Evolutionary conservation across 2,797 vertebrate genomes (phyloP), one percentile per base, ranked within the genome.

Genomic region (Thamnophis elegans): DNA sequence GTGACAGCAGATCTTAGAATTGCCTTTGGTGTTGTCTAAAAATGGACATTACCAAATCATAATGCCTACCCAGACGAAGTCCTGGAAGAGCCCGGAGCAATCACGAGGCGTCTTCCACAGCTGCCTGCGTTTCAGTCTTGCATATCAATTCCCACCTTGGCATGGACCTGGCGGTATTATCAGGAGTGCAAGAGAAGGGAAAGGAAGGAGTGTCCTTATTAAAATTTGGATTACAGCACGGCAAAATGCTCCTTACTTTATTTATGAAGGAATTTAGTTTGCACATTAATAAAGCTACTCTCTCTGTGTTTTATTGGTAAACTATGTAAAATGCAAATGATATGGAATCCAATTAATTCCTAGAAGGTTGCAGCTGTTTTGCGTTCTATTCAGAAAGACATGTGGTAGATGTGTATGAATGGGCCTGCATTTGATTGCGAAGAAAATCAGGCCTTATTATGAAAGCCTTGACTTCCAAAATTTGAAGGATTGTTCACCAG

Each of bases 251-350:
- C 32, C 59, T 86, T 58, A 73, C 0, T 94, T 93, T 94, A 89
- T 85, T 93, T 94, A 92, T 91, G 11, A 90, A 92, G 95, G 95
- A 85, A 54, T 95, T 92, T 93, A 90, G 53, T 95, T 94, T 94
- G 56, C 94, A 96, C 95, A 62, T 95, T 97, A 96, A 95, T 97
- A 97, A 95, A 96, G 95, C 95, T 94, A 93, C 95, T 97, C 94
- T 96, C 96, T 95, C 95, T 93, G 93, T 96, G 96, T 97, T 97
- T 97, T 97, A 96, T 97, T 96, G 96, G 96, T 97, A 97, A 96
- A 97, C 96, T 94, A 94, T 96, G 96, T 96, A 96, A 97, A 97
- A 97, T 97, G 97, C 97, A 97, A 97, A 97, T 97, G 95, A 97
- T 94, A 95, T 94, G 93, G 96, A 97, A 97, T 96, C 95, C 95